Conservation (phyloP, 2,888 invertebrate genomes). For the Brachypalpus laphriformis region DNA sequence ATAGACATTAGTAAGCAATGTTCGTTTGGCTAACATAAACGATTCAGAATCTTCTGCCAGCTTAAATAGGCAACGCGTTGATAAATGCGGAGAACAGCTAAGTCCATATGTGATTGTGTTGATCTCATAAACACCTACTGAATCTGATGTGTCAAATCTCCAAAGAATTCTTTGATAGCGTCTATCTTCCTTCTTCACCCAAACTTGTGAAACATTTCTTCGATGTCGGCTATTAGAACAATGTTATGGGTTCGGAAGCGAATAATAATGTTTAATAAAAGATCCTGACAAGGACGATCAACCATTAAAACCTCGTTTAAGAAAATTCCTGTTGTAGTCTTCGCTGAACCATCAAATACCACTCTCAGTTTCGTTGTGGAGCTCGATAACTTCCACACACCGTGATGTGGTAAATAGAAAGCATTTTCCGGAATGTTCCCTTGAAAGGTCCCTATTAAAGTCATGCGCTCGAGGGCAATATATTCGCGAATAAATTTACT, state of each 20-base stretch:
- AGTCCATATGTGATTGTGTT: slow-evolving; percentile 9
- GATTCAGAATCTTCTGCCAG: too few relatives aligned
- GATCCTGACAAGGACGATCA: background rate
- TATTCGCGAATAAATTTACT: slow-evolving; percentile 3
- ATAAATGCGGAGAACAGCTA: slow-evolving; percentile 12
- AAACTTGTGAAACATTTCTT: background rate
- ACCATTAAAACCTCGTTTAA: background rate
- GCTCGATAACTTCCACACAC: too few relatives aligned
- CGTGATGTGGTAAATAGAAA: too few relatives aligned
- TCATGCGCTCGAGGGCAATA: slow-evolving; percentile 5
- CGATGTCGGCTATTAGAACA: background rate
- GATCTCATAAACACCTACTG: background rate
- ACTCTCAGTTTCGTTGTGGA: too few relatives aligned
- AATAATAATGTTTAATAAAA: background rate
- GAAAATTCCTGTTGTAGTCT: background rate
- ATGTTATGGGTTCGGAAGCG: background rate
- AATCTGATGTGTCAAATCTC: background rate
- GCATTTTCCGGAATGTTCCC: background rate
- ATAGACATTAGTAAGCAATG: background rate
- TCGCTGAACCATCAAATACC: too few relatives aligned
- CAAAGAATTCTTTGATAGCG: slow-evolving; percentile 1
- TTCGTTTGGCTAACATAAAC: too few relatives aligned
- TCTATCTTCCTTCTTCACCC: background rate
- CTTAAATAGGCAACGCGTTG: background rate
- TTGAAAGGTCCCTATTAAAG: background rate